Conservation (phyloP, 2,888 invertebrate species). For the Coenonympha glycerion region DNA sequence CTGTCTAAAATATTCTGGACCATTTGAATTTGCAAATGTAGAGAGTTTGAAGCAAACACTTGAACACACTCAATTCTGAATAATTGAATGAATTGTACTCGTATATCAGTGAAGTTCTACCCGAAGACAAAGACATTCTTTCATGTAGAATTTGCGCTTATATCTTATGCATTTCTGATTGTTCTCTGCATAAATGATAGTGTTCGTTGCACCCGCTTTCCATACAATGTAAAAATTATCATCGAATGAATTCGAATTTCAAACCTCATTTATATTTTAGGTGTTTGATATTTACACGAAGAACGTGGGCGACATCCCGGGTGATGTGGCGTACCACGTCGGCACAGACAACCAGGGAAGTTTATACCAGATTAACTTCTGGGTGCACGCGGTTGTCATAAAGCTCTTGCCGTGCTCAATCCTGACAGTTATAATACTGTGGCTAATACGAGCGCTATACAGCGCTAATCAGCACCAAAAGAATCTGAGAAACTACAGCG, state of each 20-base stretch:
- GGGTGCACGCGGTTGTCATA: conserved; percentile 86
- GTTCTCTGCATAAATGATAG: conserved; percentile 9
- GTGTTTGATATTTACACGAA: conserved; percentile 71
- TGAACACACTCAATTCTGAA: no score
- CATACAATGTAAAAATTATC: conserved; percentile 40
- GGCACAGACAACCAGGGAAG: conserved; percentile 76
- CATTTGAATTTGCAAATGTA: not conserved
- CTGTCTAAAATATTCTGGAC: not conserved
- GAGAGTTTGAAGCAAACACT: no score
- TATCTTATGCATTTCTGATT: conserved; percentile 11
- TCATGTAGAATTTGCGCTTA: conserved; percentile 2
- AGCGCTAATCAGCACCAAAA: conserved; percentile 85
- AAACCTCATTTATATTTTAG: conserved; percentile 38
- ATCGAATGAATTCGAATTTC: conserved; percentile 34
- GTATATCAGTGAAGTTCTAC: not conserved
- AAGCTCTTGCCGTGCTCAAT: conserved; percentile 87
- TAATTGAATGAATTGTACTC: no score
- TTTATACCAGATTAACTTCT: conserved; percentile 83
- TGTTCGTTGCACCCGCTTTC: conserved; percentile 20
- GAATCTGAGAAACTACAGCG: conserved; percentile 79
- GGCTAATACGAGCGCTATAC: conserved; percentile 83
- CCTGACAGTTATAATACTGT: conserved; percentile 82
- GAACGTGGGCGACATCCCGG: conserved; percentile 59
- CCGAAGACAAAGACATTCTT: not conserved
- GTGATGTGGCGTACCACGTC: conserved; percentile 59